Evolutionary conservation across 2,888 invertebrate species (phyloP).

Genomic region (Nomada goodeniana): DNA sequence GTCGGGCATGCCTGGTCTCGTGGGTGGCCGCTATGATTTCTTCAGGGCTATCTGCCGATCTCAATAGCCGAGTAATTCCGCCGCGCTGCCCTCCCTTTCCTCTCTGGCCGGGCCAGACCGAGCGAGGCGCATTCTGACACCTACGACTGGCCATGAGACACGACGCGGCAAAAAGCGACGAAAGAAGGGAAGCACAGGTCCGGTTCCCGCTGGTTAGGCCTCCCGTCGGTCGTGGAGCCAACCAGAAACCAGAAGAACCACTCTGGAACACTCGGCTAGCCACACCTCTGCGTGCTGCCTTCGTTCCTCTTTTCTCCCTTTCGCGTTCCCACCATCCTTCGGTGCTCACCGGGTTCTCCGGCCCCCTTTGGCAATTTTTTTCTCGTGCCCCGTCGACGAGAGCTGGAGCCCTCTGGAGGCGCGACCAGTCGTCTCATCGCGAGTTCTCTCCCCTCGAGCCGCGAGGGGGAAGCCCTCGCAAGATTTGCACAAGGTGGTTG

Average conservation of each 20-base stretch:
- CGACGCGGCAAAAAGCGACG: constrained; percentile 67
- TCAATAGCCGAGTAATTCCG: constrained; percentile 82
- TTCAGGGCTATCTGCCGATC: constrained; percentile 81
- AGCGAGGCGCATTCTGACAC: constrained; percentile 79
- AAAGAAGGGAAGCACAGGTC: constrained; percentile 65
- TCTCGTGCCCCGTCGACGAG: constrained; percentile 69
- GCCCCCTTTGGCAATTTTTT: constrained; percentile 62
- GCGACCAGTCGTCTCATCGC: constrained; percentile 38
- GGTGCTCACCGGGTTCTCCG: constrained; percentile 48
- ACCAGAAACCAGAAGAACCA: constrained; percentile 82
- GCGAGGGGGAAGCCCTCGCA: background rate
- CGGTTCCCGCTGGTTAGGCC: constrained; percentile 78
- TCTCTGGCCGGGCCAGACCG: constrained; percentile 53
- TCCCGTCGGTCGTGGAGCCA: constrained; percentile 81
- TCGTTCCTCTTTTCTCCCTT: constrained; percentile 73
- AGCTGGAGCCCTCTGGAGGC: constrained; percentile 82
- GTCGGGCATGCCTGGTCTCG: constrained; percentile 67
- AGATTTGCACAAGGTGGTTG: background rate
- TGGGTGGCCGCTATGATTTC: constrained; percentile 83
- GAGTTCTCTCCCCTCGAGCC: constrained; percentile 18
- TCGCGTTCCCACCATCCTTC: constrained; percentile 54
- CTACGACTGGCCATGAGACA: constrained; percentile 78
- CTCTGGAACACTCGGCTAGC: constrained; percentile 80
- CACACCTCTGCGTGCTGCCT: constrained; percentile 80
- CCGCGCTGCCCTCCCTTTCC: constrained; percentile 62